Evolutionary conservation across 2,113 vertebrate species (phyloP).

Genomic region (pig (Sus scrofa)): DNA sequence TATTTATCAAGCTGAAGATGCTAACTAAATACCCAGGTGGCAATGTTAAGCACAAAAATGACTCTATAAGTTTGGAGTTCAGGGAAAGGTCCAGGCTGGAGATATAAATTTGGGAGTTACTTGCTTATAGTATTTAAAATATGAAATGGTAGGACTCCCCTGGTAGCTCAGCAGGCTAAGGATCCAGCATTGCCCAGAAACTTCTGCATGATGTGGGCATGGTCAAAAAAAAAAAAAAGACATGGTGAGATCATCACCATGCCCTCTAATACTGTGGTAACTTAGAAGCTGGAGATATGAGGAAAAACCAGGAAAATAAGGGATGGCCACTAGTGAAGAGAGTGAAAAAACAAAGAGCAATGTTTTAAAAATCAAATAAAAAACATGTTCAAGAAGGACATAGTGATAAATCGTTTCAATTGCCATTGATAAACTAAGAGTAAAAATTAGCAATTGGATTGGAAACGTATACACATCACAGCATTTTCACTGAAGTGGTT

Average conservation of each 20-base stretch:
- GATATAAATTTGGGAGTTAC: background rate
- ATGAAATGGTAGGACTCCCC: background rate
- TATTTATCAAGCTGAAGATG: background rate
- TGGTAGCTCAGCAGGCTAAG: too few relatives aligned
- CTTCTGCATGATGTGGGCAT: too few relatives aligned
- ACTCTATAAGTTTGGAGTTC: background rate
- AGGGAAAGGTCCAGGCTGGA: background rate
- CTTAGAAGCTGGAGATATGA: background rate
- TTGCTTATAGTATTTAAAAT: slow-evolving; percentile 20
- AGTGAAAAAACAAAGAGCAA: too few relatives aligned
- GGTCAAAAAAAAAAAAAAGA: too few relatives aligned
- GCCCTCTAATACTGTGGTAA: too few relatives aligned
- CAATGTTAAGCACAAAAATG: background rate
- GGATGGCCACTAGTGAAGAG: background rate
- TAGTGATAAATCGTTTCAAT: too few relatives aligned
- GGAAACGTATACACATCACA: background rate
- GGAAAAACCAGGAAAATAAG: background rate
- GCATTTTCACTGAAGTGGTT: background rate
- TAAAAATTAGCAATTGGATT: too few relatives aligned
- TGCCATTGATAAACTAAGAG: too few relatives aligned
- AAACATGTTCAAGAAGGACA: too few relatives aligned
- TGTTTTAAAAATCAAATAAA: too few relatives aligned
- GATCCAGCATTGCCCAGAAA: too few relatives aligned
- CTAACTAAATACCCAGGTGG: slow-evolving; percentile 4
- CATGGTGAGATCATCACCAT: too few relatives aligned